These are phyloP conservation scores for Pterocles gutturalis DNA, from an alignment of 2,113 vertebrate species.

Conservation along the genomic window DNA sequence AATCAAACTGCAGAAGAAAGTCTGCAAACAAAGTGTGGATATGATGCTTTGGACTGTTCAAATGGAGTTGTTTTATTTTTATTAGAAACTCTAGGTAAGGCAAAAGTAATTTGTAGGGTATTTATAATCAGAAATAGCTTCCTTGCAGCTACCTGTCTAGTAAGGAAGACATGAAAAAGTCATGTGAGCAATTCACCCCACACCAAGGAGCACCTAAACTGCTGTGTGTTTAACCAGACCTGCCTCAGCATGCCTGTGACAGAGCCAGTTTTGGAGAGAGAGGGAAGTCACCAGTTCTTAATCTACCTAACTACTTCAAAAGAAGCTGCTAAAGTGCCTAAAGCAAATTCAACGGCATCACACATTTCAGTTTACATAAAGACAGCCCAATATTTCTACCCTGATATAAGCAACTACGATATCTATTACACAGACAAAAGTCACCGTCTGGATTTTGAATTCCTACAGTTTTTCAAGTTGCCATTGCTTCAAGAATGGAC, in stretches of 20 bases:
- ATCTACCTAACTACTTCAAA: neutral
- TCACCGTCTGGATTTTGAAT: neutral
- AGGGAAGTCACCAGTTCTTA: neutral
- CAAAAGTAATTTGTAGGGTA: neutral
- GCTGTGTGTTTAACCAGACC: neutral
- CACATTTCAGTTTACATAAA: neutral
- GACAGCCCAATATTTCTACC: neutral
- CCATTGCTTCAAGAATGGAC: neutral
- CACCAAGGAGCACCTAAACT: neutral
- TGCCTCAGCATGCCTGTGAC: neutral
- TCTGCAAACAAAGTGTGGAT: neutral
- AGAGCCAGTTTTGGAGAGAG: neutral
- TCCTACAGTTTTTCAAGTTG: neutral
- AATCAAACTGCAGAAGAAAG: neutral
- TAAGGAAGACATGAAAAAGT: neutral
- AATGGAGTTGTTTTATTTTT: neutral
- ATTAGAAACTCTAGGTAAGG: neutral
- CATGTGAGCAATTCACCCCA: neutral
- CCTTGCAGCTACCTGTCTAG: neutral
- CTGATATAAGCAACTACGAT: neutral
- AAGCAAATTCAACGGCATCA: neutral
- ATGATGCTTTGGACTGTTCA: neutral
- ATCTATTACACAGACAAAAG: neutral
- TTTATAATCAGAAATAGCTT: neutral
- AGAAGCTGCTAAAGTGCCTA: neutral